A percentile compares a stretch with the other conserved stretches of the same genome.
Conservation (phyloP, 2,888 invertebrate genomes). For the Agonopterix subpropinquella region DNA sequence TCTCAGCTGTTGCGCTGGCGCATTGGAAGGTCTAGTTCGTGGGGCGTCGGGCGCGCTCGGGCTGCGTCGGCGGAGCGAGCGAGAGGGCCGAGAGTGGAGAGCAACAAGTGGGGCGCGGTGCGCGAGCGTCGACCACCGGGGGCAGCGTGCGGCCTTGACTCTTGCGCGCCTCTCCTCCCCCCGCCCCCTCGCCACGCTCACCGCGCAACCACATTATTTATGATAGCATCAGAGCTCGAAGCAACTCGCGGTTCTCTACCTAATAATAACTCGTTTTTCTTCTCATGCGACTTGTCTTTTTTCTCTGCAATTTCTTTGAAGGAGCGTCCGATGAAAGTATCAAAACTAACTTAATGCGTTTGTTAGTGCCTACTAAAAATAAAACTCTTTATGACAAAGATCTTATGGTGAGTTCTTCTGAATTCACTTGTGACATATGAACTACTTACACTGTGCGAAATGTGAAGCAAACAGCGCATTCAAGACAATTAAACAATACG, state of each 20-base stretch:
- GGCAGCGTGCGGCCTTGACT: constrained; percentile 87
- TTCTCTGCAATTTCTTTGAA: constrained; percentile 16
- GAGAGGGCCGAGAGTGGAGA: constrained; percentile 43
- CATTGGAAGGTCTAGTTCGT: constrained; percentile 73
- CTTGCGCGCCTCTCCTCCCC: constrained; percentile 43
- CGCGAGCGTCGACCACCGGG: constrained; percentile 79
- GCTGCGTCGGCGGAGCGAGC: constrained; percentile 42
- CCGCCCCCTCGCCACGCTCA: constrained; percentile 36
- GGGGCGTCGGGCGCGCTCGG: constrained; percentile 49
- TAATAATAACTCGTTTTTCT: constrained; percentile 74
- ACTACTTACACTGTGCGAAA: neutral
- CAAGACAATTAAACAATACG: constrained; percentile 12
- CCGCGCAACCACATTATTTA: constrained; percentile 71
- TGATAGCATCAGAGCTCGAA: constrained; percentile 71
- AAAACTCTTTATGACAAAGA: too few species aligned
- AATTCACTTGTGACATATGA: neutral
- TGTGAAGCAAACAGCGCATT: neutral
- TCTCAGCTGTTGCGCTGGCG: constrained; percentile 73
- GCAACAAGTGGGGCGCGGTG: constrained; percentile 65
- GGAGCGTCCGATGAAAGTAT: neutral
- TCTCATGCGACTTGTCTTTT: constrained; percentile 67
- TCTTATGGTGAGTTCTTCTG: neutral
- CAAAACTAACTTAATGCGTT: too few species aligned
- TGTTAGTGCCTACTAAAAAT: too few species aligned
- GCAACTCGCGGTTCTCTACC: constrained; percentile 70